Conservation (phyloP, 1,140 invertebrate species). For the Atta texana region DNA sequence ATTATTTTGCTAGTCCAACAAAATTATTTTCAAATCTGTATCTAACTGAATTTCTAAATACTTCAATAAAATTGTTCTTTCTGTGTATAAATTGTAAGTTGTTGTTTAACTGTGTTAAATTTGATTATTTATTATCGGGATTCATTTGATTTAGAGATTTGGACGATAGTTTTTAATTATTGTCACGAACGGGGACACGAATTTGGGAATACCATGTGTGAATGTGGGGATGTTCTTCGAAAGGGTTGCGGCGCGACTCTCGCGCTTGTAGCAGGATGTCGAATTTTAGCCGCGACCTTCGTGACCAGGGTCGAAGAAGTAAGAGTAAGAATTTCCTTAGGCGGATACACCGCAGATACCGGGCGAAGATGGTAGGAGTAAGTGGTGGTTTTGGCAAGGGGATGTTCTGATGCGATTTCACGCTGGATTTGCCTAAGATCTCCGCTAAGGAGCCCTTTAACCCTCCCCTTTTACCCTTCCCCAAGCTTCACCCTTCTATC, state of each 20-base stretch:
- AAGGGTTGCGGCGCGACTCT: conserved; percentile 3
- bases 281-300: conserved; percentile 46
- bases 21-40: no score
- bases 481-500: conserved; percentile 73
- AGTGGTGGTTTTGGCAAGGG: conserved; percentile 85
- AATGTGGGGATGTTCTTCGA: not conserved
- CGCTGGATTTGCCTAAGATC: conserved; percentile 87
- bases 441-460: conserved; percentile 85
- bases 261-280: not conserved
- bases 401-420: conserved; percentile 86
- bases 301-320: conserved; percentile 46
- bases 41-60: no score
- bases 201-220: not conserved
- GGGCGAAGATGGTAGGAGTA: conserved; percentile 80
- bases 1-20: no score
- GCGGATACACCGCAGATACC: conserved; percentile 68
- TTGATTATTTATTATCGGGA: not conserved
- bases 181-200: not conserved
- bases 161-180: not conserved
- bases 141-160: not conserved
- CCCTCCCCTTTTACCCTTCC: conserved; percentile 77
- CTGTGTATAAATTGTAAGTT: no score
- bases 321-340: conserved; percentile 71
- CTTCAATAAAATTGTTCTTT: no score
- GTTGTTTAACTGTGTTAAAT: not conserved